These are phyloP conservation scores for Nemurella pictetii DNA, from an alignment of 2,888 invertebrate genomes.

Conservation along the genomic window DNA sequence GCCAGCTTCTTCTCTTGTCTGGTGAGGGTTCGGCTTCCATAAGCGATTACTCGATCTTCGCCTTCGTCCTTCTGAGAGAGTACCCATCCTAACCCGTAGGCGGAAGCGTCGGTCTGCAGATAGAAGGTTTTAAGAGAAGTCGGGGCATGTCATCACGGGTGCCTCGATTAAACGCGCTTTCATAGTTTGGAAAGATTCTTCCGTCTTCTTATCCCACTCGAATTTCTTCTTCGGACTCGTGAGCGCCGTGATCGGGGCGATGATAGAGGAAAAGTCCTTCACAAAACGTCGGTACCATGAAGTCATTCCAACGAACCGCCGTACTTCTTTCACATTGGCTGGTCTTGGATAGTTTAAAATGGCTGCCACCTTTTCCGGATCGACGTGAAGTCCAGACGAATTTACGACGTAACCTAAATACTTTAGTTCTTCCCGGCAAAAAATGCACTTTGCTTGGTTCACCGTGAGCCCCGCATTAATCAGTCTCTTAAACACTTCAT, in stretches of 20 bases:
- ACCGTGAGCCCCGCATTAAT: not conserved
- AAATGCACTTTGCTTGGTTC: constrained; percentile 16
- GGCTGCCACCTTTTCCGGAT: constrained; percentile 33
- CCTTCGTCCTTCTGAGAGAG: constrained; percentile 31
- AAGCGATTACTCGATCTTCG: constrained; percentile 45
- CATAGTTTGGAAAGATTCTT: constrained; percentile 31
- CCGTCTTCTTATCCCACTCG: constrained; percentile 32
- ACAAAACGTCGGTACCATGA: constrained; percentile 46
- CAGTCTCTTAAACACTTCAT: constrained; percentile 6
- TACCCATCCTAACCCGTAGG: constrained; percentile 41
- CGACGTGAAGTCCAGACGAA: constrained; percentile 24
- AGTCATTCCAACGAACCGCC: constrained; percentile 46
- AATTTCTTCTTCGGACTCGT: constrained; percentile 13
- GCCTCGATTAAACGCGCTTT: constrained; percentile 37
- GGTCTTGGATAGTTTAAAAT: constrained; percentile 42
- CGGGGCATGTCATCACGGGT: constrained; percentile 41
- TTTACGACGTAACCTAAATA: constrained; percentile 37
- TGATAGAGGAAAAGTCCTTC: constrained; percentile 19
- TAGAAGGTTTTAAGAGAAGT: constrained; percentile 40
- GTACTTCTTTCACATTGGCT: constrained; percentile 44
- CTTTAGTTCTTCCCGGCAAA: constrained; percentile 27
- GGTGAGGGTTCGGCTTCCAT: constrained; percentile 44
- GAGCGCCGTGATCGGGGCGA: not conserved
- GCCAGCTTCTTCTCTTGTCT: constrained; percentile 44
- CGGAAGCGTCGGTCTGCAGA: constrained; percentile 41